Conservation (phyloP, 2,888 invertebrate species). For the Lithosia quadra region DNA sequence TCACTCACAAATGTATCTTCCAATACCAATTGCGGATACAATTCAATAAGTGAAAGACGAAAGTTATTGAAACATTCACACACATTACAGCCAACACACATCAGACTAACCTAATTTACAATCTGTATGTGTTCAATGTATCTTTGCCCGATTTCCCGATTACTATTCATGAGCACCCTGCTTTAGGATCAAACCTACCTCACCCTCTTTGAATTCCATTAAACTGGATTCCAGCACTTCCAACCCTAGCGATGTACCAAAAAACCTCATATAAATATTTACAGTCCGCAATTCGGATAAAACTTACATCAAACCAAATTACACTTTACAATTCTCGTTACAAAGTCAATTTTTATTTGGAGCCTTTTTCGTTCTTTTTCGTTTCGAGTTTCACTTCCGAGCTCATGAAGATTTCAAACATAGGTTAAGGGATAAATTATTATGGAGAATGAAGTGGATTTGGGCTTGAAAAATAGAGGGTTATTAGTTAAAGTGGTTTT, state of each 20-base stretch:
- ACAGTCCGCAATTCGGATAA: conserved; percentile 52
- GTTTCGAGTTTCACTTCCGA: conserved; percentile 20
- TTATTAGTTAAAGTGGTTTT: conserved; percentile 17
- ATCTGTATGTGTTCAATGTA: conserved; percentile 28
- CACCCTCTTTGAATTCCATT: conserved; percentile 67
- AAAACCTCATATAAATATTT: conserved; percentile 71
- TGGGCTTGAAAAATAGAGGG: background rate
- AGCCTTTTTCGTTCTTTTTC: conserved; percentile 20
- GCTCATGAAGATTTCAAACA: conserved; percentile 24
- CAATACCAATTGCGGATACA: conserved; percentile 7
- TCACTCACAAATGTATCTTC: background rate
- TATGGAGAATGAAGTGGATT: conserved; percentile 21
- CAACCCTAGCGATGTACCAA: conserved; percentile 61
- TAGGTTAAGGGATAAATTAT: conserved; percentile 20
- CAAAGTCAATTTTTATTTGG: conserved; percentile 56
- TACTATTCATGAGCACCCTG: conserved; percentile 66
- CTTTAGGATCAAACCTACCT: conserved; percentile 49
- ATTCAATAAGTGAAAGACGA: conserved; percentile 31
- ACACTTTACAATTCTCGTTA: conserved; percentile 56
- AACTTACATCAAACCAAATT: conserved; percentile 61
- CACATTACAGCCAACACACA: conserved; percentile 20
- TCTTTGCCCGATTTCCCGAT: conserved; percentile 43
- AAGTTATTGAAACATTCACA: conserved; percentile 33
- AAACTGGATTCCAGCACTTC: conserved; percentile 62
- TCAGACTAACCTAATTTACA: conserved; percentile 35